Conservation (phyloP, 2,888 invertebrate species). For the Nomada ferruginata region DNA sequence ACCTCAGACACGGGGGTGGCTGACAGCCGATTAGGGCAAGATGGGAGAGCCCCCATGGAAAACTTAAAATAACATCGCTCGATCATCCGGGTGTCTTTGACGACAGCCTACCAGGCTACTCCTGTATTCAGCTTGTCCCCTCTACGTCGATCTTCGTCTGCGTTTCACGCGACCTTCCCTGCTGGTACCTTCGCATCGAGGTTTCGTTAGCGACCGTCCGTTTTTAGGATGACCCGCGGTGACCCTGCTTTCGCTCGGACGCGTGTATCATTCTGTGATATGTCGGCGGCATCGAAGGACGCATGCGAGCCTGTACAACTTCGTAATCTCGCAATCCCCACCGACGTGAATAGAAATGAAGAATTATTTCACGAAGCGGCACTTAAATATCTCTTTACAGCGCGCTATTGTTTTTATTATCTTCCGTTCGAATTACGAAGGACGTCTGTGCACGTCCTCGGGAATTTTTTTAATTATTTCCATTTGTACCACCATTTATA, state of each 20-base stretch:
- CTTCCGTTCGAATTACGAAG: too few species aligned
- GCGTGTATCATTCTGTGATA: too few species aligned
- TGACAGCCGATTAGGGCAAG: constrained; percentile 83
- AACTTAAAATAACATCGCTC: constrained; percentile 84
- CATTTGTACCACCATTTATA: too few species aligned
- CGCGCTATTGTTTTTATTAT: too few species aligned
- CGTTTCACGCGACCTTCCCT: constrained; percentile 42
- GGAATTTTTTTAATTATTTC: too few species aligned
- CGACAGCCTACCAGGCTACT: constrained; percentile 77
- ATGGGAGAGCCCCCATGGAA: constrained; percentile 81
- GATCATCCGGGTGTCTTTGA: constrained; percentile 81
- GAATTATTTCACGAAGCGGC: too few species aligned
- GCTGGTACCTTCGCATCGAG: constrained; percentile 49
- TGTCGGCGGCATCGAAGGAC: too few species aligned
- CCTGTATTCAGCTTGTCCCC: constrained; percentile 75
- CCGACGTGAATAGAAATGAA: not conserved
- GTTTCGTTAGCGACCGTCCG: constrained; percentile 56
- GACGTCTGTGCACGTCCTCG: too few species aligned
- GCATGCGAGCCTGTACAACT: too few species aligned
- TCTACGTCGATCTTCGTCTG: constrained; percentile 21
- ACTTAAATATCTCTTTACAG: too few species aligned
- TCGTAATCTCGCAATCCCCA: too few species aligned
- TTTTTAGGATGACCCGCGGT: constrained; percentile 33
- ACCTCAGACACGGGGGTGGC: constrained; percentile 72
- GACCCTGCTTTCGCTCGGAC: constrained; percentile 30